phyloP scores from a whole-genome alignment of 2,888 invertebrate genomes.

The Anorthoa munda region DNA sequence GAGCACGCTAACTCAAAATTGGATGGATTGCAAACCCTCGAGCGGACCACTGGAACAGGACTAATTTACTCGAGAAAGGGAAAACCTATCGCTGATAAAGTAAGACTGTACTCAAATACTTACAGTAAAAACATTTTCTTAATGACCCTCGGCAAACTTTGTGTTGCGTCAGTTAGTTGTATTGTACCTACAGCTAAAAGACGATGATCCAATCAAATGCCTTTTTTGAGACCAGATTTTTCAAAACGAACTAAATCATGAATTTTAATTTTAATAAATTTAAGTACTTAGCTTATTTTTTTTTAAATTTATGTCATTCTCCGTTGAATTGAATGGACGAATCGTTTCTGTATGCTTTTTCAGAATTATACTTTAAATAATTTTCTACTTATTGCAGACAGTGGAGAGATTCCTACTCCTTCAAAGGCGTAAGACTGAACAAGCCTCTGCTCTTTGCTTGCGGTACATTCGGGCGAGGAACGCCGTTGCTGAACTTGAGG shows the following conservation, averaged over 20 bases:
- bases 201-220: too few relatives aligned
- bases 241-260: too few relatives aligned
- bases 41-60: constrained; percentile 82
- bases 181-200: too few relatives aligned
- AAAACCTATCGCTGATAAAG: constrained; percentile 89
- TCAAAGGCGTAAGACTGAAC: constrained; percentile 83
- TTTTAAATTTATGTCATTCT: too few relatives aligned
- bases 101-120: constrained; percentile 47
- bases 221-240: too few relatives aligned
- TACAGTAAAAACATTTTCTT: too few relatives aligned
- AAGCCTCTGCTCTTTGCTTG: constrained; percentile 81
- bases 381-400: constrained; percentile 67
- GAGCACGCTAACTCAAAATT: constrained; percentile 80
- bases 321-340: too few relatives aligned
- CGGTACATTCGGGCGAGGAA: constrained; percentile 85
- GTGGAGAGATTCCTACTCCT: constrained; percentile 82
- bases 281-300: too few relatives aligned
- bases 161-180: too few relatives aligned
- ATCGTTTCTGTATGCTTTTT: background rate
- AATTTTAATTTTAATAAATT: too few relatives aligned
- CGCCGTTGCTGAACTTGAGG: constrained; percentile 83
- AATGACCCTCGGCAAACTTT: too few relatives aligned
- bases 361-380: background rate
- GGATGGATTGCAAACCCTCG: constrained; percentile 79
- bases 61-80: constrained; percentile 87